Conservation (phyloP, 1,140 invertebrate genomes). For the Melanaphis sacchari region DNA sequence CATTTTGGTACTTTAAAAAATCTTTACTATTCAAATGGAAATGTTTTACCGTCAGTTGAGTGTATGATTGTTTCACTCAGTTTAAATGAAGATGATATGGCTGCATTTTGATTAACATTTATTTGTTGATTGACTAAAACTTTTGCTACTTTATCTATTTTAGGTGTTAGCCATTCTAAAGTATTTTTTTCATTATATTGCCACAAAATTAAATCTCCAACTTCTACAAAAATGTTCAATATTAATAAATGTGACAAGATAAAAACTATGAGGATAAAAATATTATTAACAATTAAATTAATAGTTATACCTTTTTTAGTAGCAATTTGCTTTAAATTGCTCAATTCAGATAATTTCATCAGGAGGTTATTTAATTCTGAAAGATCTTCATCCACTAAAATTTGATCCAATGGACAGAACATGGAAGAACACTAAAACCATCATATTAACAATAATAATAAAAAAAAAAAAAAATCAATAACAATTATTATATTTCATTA, state of each 20-base stretch:
- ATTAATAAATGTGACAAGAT: not conserved
- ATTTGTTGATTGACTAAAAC: conserved; percentile 74
- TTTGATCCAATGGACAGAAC: conserved; percentile 51
- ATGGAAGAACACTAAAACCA: conserved; percentile 45
- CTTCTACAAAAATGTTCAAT: conserved; percentile 63
- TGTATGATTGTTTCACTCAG: conserved; percentile 64
- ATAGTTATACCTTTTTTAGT: conserved; percentile 30
- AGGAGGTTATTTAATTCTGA: conserved; percentile 36
- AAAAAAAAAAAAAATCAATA: too few species aligned
- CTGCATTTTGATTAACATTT: conserved; percentile 72
- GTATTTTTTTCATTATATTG: conserved; percentile 81
- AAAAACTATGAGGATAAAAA: not conserved
- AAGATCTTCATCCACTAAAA: conserved; percentile 41
- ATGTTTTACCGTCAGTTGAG: conserved; percentile 63
- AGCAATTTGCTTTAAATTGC: not conserved
- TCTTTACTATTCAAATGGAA: not conserved
- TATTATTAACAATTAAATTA: not conserved
- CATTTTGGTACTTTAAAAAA: not conserved
- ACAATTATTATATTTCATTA: too few species aligned
- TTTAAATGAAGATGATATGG: conserved; percentile 76
- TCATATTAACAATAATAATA: not conserved
- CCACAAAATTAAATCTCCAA: conserved; percentile 74
- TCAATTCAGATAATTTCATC: conserved; percentile 2
- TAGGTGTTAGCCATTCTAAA: conserved; percentile 74
- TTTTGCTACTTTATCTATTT: conserved; percentile 70